A percentile compares a stretch with the other conserved stretches of the same genome.
These are phyloP conservation scores for Picathartes gymnocephalus DNA, from an alignment of 2,113 vertebrate genomes.

Conservation along the genomic window DNA sequence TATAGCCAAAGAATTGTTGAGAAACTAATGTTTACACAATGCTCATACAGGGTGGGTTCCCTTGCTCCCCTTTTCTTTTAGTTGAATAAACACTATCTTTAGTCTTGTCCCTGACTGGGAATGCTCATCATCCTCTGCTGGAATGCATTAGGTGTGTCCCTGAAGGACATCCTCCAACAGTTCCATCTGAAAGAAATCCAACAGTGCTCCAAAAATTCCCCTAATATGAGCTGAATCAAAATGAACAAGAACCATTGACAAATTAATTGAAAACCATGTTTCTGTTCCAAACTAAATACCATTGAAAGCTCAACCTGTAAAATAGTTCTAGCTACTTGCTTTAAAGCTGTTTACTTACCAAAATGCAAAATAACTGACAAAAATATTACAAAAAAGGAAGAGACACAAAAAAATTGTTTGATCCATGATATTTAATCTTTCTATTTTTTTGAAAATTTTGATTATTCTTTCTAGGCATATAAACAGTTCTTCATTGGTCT, in stretches of 20 bases:
- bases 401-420: not conserved
- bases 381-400: not conserved
- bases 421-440: not conserved
- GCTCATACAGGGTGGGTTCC: fast-evolving
- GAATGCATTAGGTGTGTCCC: not conserved
- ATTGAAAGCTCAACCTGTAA: not conserved
- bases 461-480: not conserved
- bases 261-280: not conserved
- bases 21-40: not conserved
- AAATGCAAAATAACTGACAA: not conserved
- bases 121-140: not conserved
- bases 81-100: not conserved
- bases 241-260: not conserved
- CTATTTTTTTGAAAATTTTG: not conserved
- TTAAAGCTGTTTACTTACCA: not conserved
- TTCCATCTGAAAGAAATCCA: not conserved
- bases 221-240: not conserved
- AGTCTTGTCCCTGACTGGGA: not conserved
- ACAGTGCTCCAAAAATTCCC: not conserved
- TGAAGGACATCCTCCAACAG: not conserved
- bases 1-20: not conserved
- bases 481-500: not conserved
- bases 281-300: not conserved
- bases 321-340: not conserved
- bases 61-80: not conserved